Conservation (phyloP, 2,113 vertebrate species). For the Gracilinanus agilis region DNA sequence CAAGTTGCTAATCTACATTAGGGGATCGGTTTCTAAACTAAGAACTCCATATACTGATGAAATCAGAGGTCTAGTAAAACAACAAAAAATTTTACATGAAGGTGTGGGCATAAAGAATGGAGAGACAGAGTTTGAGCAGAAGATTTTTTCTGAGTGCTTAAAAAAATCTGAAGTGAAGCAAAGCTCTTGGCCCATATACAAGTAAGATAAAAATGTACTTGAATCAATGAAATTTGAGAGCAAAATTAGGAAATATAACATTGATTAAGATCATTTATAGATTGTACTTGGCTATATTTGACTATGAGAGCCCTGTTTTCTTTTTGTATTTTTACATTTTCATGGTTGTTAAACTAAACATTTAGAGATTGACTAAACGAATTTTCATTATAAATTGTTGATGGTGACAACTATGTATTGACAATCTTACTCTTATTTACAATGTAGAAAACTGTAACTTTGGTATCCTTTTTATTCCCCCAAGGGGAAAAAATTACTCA, state of each 20-base stretch:
- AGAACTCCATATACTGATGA: too few relatives aligned
- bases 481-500: too few relatives aligned
- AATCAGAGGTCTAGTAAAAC: too few relatives aligned
- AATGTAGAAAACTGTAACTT: too few relatives aligned
- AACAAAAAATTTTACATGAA: not conserved
- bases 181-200: constrained; percentile 34
- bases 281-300: not conserved
- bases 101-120: not conserved
- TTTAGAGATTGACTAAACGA: not conserved
- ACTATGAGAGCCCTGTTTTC: not conserved
- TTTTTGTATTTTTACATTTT: constrained; percentile 43
- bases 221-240: constrained; percentile 1
- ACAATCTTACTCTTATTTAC: not conserved
- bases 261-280: not conserved
- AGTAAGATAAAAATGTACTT: constrained; percentile 56
- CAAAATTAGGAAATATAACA: constrained; percentile 48
- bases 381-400: constrained; percentile 9
- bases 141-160: constrained; percentile 61
- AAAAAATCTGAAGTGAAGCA: constrained; percentile 29
- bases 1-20: too few relatives aligned
- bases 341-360: constrained; percentile 27
- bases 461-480: too few relatives aligned
- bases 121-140: constrained; percentile 39
- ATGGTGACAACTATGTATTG: constrained; percentile 12
- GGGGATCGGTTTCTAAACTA: too few relatives aligned